A percentile compares a stretch with the other conserved stretches of the same genome.
Evolutionary conservation across 2,888 invertebrate species (phyloP).

Genomic region (Metopia argyrocephala): DNA sequence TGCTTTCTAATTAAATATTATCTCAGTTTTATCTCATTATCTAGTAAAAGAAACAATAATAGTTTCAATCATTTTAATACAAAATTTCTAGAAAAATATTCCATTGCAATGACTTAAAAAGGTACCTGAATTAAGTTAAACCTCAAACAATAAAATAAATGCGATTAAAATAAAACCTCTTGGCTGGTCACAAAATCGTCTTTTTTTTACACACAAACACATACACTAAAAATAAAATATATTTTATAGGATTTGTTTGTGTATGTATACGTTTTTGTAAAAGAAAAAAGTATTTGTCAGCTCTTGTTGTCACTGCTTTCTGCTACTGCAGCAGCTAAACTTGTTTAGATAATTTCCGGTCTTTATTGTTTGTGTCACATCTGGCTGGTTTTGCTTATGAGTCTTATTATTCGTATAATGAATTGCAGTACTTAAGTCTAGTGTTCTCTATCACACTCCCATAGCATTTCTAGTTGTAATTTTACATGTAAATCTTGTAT

Average conservation of each 20-base stretch:
- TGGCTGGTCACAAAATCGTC: neutral
- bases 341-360: neutral
- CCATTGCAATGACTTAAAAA: no score
- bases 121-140: neutral
- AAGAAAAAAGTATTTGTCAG: neutral
- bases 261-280: no score
- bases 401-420: slow-evolving; percentile 37
- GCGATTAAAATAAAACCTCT: neutral
- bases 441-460: neutral
- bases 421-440: slow-evolving; percentile 35
- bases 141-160: slow-evolving; percentile 1
- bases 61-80: no score
- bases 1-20: no score
- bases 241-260: neutral
- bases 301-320: neutral
- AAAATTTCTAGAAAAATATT: no score
- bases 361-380: slow-evolving; percentile 19
- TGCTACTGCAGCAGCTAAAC: neutral
- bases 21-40: no score
- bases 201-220: neutral
- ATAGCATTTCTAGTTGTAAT: neutral
- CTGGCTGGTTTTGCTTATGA: slow-evolving; percentile 38
- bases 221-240: neutral
- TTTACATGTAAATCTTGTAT: neutral
- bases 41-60: no score